phyloP scores from a whole-genome alignment of 1,140 invertebrate species.

The Sogatella furcifera region DNA sequence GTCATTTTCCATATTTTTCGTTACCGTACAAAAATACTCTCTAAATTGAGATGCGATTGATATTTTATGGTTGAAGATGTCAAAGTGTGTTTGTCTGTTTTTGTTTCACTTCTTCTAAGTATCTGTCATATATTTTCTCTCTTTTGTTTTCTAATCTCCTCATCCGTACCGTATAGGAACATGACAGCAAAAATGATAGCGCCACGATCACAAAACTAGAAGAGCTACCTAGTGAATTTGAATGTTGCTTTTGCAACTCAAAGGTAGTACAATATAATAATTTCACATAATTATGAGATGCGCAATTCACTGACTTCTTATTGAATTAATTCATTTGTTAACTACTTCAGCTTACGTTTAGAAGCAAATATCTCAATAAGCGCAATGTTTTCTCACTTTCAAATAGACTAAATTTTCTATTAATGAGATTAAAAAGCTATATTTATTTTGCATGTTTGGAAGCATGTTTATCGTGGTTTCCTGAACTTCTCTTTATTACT shows the following conservation, averaged over 20 bases:
- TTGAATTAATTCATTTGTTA: neutral
- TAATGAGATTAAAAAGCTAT: too few relatives aligned
- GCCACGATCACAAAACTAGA: constrained; percentile 59
- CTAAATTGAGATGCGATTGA: too few relatives aligned
- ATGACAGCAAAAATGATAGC: constrained; percentile 53
- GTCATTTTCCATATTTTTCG: too few relatives aligned
- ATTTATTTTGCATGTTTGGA: too few relatives aligned
- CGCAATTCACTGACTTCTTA: too few relatives aligned
- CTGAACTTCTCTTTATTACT: too few relatives aligned
- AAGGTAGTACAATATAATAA: constrained; percentile 54
- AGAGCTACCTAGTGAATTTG: constrained; percentile 81
- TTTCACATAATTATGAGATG: too few relatives aligned
- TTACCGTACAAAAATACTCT: too few relatives aligned
- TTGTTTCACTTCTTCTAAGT: constrained; percentile 12
- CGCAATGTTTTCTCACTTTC: constrained; percentile 1
- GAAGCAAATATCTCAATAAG: constrained; percentile 1
- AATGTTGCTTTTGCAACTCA: constrained; percentile 91
- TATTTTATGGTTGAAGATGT: too few relatives aligned
- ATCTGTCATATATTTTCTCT: constrained; percentile 11
- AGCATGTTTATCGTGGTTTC: too few relatives aligned
- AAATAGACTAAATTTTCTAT: too few relatives aligned
- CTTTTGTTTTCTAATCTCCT: constrained; percentile 19
- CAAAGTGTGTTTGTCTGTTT: neutral
- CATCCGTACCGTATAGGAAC: constrained; percentile 38
- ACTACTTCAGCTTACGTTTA: neutral